Conservation (phyloP, 92 coral and sea anemone species). For the Siderastrea radians region DNA sequence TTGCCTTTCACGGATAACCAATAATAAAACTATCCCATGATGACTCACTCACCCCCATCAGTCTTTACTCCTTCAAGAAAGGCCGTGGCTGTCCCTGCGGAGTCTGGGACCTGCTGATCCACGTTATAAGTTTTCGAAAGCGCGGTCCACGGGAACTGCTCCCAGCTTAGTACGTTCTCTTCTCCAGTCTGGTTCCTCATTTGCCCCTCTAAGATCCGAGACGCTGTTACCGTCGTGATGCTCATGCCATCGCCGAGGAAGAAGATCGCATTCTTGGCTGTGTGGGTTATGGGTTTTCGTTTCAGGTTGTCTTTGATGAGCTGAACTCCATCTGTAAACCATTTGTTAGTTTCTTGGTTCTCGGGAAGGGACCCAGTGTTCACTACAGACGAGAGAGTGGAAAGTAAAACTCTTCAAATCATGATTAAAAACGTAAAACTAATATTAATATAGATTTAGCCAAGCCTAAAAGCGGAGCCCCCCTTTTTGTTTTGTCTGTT, state of each 20-base stretch:
- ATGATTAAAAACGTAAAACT: neutral
- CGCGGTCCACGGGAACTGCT: constrained; percentile 89
- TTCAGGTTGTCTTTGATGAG: constrained; percentile 77
- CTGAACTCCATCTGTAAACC: constrained; percentile 88
- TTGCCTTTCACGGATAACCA: neutral
- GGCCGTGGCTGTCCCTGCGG: constrained; percentile 98
- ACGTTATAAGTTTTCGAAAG: constrained; percentile 92
- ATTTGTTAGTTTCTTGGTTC: constrained; percentile 70
- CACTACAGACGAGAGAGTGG: neutral
- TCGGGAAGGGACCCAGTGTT: constrained; percentile 37
- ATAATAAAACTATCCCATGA: neutral
- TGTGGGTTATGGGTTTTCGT: constrained; percentile 70
- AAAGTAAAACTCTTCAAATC: neutral
- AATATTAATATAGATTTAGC: too few relatives aligned
- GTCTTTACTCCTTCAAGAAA: constrained; percentile 88
- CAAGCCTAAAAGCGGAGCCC: too few relatives aligned
- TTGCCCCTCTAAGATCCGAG: constrained; percentile 85
- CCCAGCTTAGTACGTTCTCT: constrained; percentile 88
- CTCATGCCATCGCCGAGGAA: constrained; percentile 94
- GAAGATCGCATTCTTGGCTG: constrained; percentile 88
- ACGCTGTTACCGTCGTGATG: constrained; percentile 80
- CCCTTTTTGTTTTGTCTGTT: too few relatives aligned
- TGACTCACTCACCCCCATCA: constrained; percentile 69
- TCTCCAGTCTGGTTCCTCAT: constrained; percentile 81
- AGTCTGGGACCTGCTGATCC: constrained; percentile 86